Evolutionary conservation across 1,140 invertebrate genomes (phyloP).

Genomic region (Apis florea): DNA sequence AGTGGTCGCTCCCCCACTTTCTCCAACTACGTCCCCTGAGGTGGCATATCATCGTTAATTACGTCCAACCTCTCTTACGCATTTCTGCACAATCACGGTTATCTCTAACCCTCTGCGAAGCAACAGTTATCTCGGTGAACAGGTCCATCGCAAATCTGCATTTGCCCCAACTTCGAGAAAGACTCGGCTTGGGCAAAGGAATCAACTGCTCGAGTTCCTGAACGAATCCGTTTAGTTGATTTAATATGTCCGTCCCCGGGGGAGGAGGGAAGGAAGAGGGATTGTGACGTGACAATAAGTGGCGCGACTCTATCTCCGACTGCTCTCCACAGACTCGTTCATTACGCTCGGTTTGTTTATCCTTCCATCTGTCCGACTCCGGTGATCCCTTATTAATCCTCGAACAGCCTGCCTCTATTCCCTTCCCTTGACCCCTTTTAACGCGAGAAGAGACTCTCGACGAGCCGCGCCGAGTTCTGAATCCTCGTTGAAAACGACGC

Average conservation of each 20-base stretch:
- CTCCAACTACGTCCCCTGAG: neutral
- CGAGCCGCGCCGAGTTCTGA: constrained; percentile 29
- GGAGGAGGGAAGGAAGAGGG: constrained; percentile 17
- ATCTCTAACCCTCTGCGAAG: neutral
- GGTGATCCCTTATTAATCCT: constrained; percentile 69
- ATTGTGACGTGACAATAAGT: constrained; percentile 56
- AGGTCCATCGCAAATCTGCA: neutral
- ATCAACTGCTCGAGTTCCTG: neutral
- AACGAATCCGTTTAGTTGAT: constrained; percentile 38
- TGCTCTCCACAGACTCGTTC: constrained; percentile 55
- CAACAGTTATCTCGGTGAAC: constrained; percentile 27
- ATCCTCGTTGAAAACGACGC: constrained; percentile 55
- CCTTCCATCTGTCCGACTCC: constrained; percentile 66
- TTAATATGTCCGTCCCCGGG: constrained; percentile 54
- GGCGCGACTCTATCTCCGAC: constrained; percentile 41
- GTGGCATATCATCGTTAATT: constrained; percentile 37
- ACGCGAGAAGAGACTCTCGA: constrained; percentile 29
- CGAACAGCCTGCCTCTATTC: constrained; percentile 30
- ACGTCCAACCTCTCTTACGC: constrained; percentile 22
- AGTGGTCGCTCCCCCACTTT: neutral
- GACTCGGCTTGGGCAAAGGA: neutral
- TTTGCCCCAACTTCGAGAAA: neutral
- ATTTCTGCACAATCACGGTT: constrained; percentile 29
- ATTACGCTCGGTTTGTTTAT: constrained; percentile 70
- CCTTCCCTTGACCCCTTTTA: constrained; percentile 12